Evolutionary conservation across 2,797 vertebrate species (phyloP).

Genomic region (Notolepis coatsorum): DNA sequence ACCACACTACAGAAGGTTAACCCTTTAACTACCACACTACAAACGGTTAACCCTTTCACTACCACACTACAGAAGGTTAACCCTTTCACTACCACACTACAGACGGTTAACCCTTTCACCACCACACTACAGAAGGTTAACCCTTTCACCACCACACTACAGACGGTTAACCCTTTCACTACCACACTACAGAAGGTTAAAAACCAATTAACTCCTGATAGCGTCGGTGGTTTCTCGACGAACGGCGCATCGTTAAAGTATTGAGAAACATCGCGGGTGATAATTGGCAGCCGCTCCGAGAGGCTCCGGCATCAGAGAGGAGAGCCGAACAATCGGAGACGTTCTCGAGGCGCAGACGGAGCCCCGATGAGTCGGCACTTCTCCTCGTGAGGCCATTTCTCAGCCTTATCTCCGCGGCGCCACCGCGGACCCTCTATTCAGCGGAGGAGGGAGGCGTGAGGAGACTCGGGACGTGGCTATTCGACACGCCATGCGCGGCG

Average conservation of each 20-base stretch:
- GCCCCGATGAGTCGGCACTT: slow-evolving; percentile 77
- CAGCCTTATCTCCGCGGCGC: slow-evolving; percentile 59
- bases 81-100: too few relatives aligned
- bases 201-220: slow-evolving; percentile 85
- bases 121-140: too few relatives aligned
- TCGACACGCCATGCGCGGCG: slow-evolving; percentile 32
- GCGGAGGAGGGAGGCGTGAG: slow-evolving; percentile 25
- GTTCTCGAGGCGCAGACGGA: slow-evolving; percentile 56
- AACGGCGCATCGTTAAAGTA: slow-evolving; percentile 77
- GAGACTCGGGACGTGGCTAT: slow-evolving; percentile 45
- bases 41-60: too few relatives aligned
- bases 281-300: slow-evolving; percentile 80
- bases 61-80: too few relatives aligned
- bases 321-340: slow-evolving; percentile 72
- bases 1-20: too few relatives aligned
- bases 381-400: slow-evolving; percentile 53
- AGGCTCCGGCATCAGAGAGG: slow-evolving; percentile 63
- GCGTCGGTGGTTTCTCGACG: slow-evolving; percentile 77
- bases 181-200: too few relatives aligned
- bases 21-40: too few relatives aligned
- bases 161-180: too few relatives aligned
- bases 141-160: too few relatives aligned
- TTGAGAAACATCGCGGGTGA: slow-evolving; percentile 77
- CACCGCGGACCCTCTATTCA: slow-evolving; percentile 44
- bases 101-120: too few relatives aligned